These are phyloP conservation scores for Phoeniculus purpureus DNA, from an alignment of 2,797 vertebrate genomes.

Conservation along the genomic window DNA sequence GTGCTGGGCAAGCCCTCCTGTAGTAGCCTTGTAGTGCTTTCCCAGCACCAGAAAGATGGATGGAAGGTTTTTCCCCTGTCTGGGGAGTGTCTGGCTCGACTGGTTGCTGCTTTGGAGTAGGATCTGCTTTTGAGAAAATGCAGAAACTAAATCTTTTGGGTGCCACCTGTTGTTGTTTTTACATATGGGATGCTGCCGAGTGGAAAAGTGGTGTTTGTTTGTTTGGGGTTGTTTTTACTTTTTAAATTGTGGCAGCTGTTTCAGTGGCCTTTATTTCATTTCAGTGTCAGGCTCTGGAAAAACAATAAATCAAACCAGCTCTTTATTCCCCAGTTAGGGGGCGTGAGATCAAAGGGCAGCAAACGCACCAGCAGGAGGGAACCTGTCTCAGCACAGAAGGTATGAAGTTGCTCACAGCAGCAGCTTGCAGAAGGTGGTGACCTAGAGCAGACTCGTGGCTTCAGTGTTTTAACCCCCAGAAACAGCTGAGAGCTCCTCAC, in stretches of 20 bases:
- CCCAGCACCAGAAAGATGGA: background rate
- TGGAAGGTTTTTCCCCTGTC: background rate
- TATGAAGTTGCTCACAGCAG: background rate
- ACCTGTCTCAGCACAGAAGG: background rate
- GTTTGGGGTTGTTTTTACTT: too few species aligned
- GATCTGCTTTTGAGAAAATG: background rate
- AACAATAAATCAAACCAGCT: background rate
- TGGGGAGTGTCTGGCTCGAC: background rate
- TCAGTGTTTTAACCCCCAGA: background rate
- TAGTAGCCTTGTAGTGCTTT: background rate
- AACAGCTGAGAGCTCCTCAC: background rate
- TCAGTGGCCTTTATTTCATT: background rate
- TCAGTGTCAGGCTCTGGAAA: background rate
- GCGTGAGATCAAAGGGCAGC: background rate
- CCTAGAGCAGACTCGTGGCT: background rate
- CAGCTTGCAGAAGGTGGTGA: background rate
- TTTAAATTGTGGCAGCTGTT: background rate
- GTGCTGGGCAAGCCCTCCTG: background rate
- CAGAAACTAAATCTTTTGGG: background rate
- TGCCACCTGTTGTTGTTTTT: background rate
- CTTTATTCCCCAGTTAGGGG: background rate
- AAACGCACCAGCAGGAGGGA: background rate
- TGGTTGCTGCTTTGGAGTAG: background rate
- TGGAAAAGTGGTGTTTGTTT: background rate
- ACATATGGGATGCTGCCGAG: background rate